Evolutionary conservation across 2,113 vertebrate species (phyloP).

Genomic region (Myanophis thanlyinensis): DNA sequence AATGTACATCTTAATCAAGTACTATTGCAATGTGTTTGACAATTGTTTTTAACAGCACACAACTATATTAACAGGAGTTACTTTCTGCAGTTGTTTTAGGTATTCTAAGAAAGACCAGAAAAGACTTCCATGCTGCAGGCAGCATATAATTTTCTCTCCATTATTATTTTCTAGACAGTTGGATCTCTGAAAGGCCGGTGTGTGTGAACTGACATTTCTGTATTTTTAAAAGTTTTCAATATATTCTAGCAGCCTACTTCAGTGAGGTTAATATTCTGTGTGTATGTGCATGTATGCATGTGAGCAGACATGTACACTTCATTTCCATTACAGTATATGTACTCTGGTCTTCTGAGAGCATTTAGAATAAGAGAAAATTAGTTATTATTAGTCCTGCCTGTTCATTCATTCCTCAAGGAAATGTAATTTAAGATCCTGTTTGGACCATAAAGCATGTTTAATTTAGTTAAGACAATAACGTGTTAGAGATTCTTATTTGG

Average conservation of each 20-base stretch:
- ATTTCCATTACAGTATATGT: neutral
- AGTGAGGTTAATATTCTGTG: neutral
- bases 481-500: neutral
- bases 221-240: constrained; percentile 3
- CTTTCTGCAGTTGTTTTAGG: constrained; percentile 52
- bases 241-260: neutral
- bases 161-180: constrained; percentile 41
- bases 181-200: constrained; percentile 20
- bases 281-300: neutral
- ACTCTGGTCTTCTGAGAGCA: neutral
- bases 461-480: constrained; percentile 12
- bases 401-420: neutral
- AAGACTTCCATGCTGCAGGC: constrained; percentile 23
- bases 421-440: neutral
- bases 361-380: constrained; percentile 13
- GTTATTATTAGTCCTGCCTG: neutral
- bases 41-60: constrained; percentile 52
- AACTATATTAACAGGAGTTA: constrained; percentile 49
- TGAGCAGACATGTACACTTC: neutral
- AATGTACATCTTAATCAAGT: constrained; percentile 37
- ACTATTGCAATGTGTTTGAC: constrained; percentile 41
- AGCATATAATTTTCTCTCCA: neutral
- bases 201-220: neutral
- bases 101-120: constrained; percentile 38
- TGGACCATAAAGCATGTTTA: constrained; percentile 16